Evolutionary conservation across 1,140 invertebrate genomes (phyloP), one percentile per base, ranked within the genome.

Genomic region (Eumeta japonica): DNA sequence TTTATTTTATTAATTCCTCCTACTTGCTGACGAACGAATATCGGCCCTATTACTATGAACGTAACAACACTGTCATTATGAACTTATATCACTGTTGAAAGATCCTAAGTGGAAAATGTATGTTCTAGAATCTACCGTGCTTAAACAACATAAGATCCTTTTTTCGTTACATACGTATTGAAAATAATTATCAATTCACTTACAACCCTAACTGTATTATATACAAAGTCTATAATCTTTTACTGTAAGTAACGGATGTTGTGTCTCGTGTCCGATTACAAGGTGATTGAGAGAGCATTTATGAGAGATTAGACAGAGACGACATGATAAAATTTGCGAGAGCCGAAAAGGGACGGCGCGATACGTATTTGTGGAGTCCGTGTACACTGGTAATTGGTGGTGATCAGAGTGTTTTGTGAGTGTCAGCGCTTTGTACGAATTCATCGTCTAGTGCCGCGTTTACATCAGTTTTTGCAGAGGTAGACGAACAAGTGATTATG

Each of bases 351-450:
- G 47, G 62, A 60, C 13, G 36, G 40, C 16, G 24, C 16, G 37
- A 53, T 39, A 39, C 42, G 52, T 62, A 52, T 62, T 64, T 58
- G 57, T 50, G 55, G 58, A 51, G 40, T 40, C 44, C 52, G 45
- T 50, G 49, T 58, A 55, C 53, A 55, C 45, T 50, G 51, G 59
- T 72, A 72, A 72, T 72, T 72, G 67, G 58, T 62, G 62, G 57
- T 64, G 60, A 72, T 68, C 59, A 59, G 35, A 58, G 56, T 67
- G 65, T 67, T 68, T 67, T 63, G 62, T 53, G 42, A 45, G 50
- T 61, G 67, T 72, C 67, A 70, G 67, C 67, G 42, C 50, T 60
- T 55, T 46, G 47, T 51, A 57, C 49, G 51, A 58, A 56, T 56
- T 60, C 51, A 55, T 58, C 45, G 48, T 52, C 48, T 56, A 45